phyloP scores from a whole-genome alignment of 1,140 invertebrate genomes.

The Danaus plexippus region DNA sequence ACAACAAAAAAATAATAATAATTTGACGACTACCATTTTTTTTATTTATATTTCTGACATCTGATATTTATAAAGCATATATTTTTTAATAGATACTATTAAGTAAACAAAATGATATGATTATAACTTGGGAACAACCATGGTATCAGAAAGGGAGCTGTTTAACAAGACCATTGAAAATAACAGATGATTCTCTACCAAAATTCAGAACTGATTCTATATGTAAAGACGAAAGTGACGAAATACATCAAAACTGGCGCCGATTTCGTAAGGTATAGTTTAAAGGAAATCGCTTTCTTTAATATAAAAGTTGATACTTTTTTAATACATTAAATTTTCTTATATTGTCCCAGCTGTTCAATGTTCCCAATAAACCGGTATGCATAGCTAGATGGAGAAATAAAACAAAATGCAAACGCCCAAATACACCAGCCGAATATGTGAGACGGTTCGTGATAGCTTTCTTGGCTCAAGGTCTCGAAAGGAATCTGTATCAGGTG shows the following conservation, averaged over 20 bases:
- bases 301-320: neutral
- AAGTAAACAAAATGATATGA: constrained; percentile 23
- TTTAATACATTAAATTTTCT: constrained; percentile 9
- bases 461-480: constrained; percentile 41
- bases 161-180: constrained; percentile 29
- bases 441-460: constrained; percentile 42
- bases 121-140: constrained; percentile 37
- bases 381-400: constrained; percentile 51
- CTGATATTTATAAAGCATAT: neutral
- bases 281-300: neutral
- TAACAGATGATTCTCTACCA: constrained; percentile 9
- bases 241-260: constrained; percentile 36
- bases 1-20: neutral
- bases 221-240: constrained; percentile 30
- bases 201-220: constrained; percentile 22
- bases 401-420: constrained; percentile 29
- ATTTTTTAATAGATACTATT: constrained; percentile 27
- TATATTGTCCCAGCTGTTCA: constrained; percentile 30
- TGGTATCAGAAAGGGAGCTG: constrained; percentile 39
- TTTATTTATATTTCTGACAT: constrained; percentile 2
- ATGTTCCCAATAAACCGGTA: constrained; percentile 42
- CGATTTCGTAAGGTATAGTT: constrained; percentile 31
- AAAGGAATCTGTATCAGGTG: constrained; percentile 47
- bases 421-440: constrained; percentile 31
- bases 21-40: neutral